Evolutionary conservation across 2,797 vertebrate species (phyloP).

Genomic region (Microctenopoma stevenorrisi): DNA sequence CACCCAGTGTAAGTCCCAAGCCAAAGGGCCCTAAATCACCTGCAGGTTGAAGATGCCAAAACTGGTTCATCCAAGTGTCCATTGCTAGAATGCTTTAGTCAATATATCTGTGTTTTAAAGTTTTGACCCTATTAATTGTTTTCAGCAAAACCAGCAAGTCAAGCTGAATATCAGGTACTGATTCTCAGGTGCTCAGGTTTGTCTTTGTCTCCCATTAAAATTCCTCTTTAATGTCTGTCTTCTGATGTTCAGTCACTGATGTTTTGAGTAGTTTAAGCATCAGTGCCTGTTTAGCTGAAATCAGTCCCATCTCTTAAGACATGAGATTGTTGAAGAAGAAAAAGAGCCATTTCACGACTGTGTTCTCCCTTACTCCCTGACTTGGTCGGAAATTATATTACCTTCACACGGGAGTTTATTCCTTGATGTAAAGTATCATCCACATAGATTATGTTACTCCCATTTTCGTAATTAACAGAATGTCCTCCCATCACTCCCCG

Average conservation of each 20-base stretch:
- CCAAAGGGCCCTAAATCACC: slow-evolving; percentile 31
- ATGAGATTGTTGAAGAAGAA: slow-evolving; percentile 48
- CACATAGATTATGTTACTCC: slow-evolving; percentile 49
- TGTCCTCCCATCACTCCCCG: slow-evolving; percentile 38
- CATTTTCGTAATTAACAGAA: slow-evolving; percentile 52
- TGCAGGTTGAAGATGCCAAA: slow-evolving; percentile 35
- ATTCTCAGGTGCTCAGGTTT: slow-evolving; percentile 62
- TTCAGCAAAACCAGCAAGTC: slow-evolving; percentile 22
- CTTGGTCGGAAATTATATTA: slow-evolving; percentile 24
- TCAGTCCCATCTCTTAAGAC: slow-evolving; percentile 35
- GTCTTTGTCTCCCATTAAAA: slow-evolving; percentile 37
- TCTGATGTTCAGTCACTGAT: slow-evolving; percentile 20
- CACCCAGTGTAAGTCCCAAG: slow-evolving; percentile 30
- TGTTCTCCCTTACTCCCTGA: slow-evolving; percentile 44
- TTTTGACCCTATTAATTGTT: slow-evolving; percentile 16
- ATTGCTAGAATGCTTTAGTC: slow-evolving; percentile 21
- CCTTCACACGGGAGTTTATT: slow-evolving; percentile 43
- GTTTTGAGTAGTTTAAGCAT: slow-evolving; percentile 17
- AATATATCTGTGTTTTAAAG: slow-evolving; percentile 35
- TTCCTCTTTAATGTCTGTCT: slow-evolving; percentile 19
- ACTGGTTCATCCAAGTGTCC: slow-evolving; percentile 42
- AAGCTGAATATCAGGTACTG: slow-evolving; percentile 52
- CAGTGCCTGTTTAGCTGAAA: slow-evolving; percentile 17
- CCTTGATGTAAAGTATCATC: slow-evolving; percentile 34
- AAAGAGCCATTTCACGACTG: slow-evolving; percentile 54